These are phyloP conservation scores for Metellina segmentata DNA, from an alignment of 2,888 invertebrate genomes.

Conservation along the genomic window DNA sequence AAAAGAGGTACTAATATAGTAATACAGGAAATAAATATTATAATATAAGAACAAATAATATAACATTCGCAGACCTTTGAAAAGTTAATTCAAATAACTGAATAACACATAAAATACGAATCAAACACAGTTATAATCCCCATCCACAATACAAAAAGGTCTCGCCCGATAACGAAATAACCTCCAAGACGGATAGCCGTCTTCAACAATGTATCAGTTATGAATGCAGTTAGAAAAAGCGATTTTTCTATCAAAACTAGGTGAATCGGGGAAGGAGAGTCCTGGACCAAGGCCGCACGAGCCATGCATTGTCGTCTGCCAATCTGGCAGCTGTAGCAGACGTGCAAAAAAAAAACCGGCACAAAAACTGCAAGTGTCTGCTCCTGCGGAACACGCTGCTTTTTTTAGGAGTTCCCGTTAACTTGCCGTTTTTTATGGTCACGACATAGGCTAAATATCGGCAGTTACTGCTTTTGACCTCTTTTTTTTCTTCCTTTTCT, in stretches of 20 bases:
- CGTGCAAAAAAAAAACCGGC: slow-evolving; percentile 4
- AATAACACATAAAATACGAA: too few species aligned
- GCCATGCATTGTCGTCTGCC: slow-evolving; percentile 49
- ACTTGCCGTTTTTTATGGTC: slow-evolving; percentile 48
- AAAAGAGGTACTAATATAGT: too few species aligned
- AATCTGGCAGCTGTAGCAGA: slow-evolving; percentile 45
- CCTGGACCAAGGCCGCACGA: slow-evolving; percentile 40
- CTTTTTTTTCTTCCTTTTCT: slow-evolving; percentile 4
- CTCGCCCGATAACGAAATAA: too few species aligned
- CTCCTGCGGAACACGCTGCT: slow-evolving; percentile 39
- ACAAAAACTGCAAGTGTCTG: slow-evolving; percentile 46
- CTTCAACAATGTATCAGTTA: not conserved
- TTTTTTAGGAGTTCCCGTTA: slow-evolving; percentile 33
- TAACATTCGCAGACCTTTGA: too few species aligned
- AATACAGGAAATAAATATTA: too few species aligned
- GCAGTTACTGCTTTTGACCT: slow-evolving; percentile 49
- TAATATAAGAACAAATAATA: too few species aligned
- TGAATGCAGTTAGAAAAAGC: slow-evolving; percentile 29
- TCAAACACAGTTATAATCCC: too few species aligned
- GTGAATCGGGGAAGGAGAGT: slow-evolving; percentile 21
- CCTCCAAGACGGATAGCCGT: not conserved
- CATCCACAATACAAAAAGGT: too few species aligned
- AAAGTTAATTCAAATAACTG: too few species aligned
- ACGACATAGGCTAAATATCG: slow-evolving; percentile 50
- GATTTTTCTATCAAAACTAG: slow-evolving; percentile 56